Evolutionary conservation across 92 coral and sea anemone species (phyloP).

Genomic region (Zoanthus sansibaricus): DNA sequence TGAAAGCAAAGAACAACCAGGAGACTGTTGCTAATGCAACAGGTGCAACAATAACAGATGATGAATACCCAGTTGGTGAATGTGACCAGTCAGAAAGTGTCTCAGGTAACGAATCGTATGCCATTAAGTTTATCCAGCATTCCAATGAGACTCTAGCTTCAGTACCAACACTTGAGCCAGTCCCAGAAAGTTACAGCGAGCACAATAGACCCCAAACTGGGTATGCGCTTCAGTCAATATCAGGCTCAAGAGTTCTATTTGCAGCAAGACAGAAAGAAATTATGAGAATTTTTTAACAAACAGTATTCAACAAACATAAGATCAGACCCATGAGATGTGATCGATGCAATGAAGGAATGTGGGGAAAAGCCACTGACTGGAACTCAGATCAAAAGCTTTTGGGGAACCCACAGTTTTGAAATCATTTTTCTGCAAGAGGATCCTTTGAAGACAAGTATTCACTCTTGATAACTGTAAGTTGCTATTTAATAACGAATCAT

Average conservation of each 20-base stretch:
- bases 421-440: not conserved
- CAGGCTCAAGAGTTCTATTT: constrained; percentile 16
- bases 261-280: constrained; percentile 14
- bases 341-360: not conserved
- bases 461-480: not conserved
- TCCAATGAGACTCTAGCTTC: constrained; percentile 2
- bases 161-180: constrained; percentile 1
- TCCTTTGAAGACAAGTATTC: constrained; percentile 9
- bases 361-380: constrained; percentile 25
- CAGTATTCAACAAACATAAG: constrained; percentile 20
- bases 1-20: constrained; percentile 22
- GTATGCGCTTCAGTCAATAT: constrained; percentile 25
- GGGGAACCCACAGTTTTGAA: constrained; percentile 26
- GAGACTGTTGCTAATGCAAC: constrained; percentile 7
- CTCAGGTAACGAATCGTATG: constrained; percentile 12
- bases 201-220: constrained; percentile 25
- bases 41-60: constrained; percentile 27
- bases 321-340: constrained; percentile 19
- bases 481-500: no score
- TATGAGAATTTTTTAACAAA: constrained; percentile 11
- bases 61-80: constrained; percentile 2
- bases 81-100: constrained; percentile 18
- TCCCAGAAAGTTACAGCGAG: not conserved
- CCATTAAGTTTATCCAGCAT: constrained; percentile 29
- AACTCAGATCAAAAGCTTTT: constrained; percentile 37